Conservation (phyloP, 2,113 vertebrate genomes). For the Ptyas mucosa region DNA sequence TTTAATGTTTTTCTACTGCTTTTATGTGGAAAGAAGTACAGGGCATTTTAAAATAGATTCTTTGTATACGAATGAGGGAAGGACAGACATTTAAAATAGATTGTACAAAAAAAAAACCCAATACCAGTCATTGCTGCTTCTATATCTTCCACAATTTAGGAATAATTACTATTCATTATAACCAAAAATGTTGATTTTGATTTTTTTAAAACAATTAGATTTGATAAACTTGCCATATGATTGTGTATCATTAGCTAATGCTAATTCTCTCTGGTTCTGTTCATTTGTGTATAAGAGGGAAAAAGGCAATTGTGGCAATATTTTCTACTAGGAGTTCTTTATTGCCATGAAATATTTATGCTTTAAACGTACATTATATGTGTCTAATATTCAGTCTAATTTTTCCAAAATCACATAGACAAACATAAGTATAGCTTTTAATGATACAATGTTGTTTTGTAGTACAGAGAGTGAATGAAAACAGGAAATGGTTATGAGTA, state of each 20-base stretch:
- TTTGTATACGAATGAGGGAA: background rate
- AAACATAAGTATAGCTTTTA: background rate
- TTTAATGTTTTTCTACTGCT: background rate
- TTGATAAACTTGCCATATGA: background rate
- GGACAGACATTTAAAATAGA: background rate
- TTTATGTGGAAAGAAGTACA: background rate
- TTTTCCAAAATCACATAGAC: background rate
- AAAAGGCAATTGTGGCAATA: background rate
- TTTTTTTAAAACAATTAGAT: background rate
- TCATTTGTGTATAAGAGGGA: background rate
- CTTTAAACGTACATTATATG: slow-evolving; percentile 5
- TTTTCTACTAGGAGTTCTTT: background rate
- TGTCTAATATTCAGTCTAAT: slow-evolving; percentile 18
- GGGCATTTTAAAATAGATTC: background rate
- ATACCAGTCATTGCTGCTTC: background rate
- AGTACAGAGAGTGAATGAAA: background rate
- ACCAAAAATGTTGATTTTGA: background rate
- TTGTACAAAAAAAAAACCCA: background rate
- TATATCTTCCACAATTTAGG: background rate
- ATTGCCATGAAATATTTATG: background rate
- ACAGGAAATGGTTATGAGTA: background rate
- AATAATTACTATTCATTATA: background rate
- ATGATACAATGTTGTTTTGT: background rate
- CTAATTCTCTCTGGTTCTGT: background rate
- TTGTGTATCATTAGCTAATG: background rate